A percentile compares a stretch with the other conserved stretches of the same genome.
Conservation (phyloP, 2,888 invertebrate genomes). For the Koerneria pararmatus region DNA sequence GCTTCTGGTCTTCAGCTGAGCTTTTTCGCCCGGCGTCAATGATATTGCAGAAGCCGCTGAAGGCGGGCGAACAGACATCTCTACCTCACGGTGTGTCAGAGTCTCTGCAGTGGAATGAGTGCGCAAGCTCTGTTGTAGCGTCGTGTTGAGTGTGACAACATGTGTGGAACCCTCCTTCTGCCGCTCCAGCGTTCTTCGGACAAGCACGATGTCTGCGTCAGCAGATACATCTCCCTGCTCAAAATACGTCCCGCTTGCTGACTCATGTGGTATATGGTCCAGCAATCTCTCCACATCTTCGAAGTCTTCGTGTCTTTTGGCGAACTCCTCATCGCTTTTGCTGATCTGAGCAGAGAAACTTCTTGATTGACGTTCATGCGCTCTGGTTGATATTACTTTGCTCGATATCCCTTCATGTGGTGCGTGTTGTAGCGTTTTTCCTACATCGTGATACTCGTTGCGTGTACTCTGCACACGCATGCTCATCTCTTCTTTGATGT, state of each 20-base stretch:
- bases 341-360: slow-evolving; percentile 14
- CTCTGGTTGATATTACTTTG: too few relatives aligned
- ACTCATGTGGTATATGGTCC: slow-evolving; percentile 28
- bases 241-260: slow-evolving; percentile 24
- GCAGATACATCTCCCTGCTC: slow-evolving; percentile 32
- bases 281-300: slow-evolving; percentile 37
- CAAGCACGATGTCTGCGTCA: slow-evolving; percentile 34
- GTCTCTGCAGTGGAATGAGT: slow-evolving; percentile 34
- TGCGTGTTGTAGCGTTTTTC: slow-evolving; percentile 10
- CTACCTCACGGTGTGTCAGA: background rate
- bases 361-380: too few relatives aligned
- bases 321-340: slow-evolving; percentile 12
- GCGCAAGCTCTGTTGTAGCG: slow-evolving; percentile 33
- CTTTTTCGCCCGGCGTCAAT: slow-evolving; percentile 1
- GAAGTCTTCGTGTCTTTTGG: slow-evolving; percentile 30
- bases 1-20: slow-evolving; percentile 4
- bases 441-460: slow-evolving; percentile 5
- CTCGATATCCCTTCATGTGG: background rate
- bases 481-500: slow-evolving; percentile 32
- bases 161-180: slow-evolving; percentile 35
- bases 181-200: slow-evolving; percentile 30
- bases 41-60: slow-evolving; percentile 4
- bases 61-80: background rate
- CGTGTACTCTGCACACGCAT: slow-evolving; percentile 27
- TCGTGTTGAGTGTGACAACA: slow-evolving; percentile 36